phyloP scores from a whole-genome alignment of 1,140 invertebrate genomes.

The Saccostrea echinata region DNA sequence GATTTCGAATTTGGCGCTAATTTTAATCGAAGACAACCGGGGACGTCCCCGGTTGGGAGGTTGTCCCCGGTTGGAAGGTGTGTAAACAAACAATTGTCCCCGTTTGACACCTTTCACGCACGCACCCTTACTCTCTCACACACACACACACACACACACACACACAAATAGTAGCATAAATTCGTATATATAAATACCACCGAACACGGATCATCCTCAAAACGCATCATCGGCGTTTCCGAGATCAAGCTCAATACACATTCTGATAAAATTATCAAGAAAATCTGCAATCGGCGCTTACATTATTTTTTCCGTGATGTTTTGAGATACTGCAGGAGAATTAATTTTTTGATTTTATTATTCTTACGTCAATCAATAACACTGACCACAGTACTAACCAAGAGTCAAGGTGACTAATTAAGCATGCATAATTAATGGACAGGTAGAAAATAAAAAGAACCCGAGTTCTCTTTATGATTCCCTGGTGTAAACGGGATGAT shows the following conservation, averaged over 20 bases:
- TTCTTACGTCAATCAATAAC: constrained; percentile 5
- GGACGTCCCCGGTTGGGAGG: no score
- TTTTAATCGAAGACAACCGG: no score
- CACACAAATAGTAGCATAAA: no score
- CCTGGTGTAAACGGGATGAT: neutral
- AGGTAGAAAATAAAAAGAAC: constrained; percentile 7
- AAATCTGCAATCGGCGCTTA: neutral
- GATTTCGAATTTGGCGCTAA: no score
- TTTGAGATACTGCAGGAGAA: neutral
- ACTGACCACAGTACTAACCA: neutral
- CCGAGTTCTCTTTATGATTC: neutral
- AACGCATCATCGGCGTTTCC: no score
- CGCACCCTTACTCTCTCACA: no score
- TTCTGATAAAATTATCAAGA: neutral
- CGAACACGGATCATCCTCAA: no score
- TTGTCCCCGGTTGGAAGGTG: no score
- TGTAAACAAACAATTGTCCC: no score
- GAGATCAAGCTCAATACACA: neutral
- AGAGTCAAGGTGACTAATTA: constrained; percentile 22
- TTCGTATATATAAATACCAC: no score
- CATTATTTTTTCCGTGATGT: neutral
- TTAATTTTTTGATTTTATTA: neutral
- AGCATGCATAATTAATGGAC: constrained; percentile 8
- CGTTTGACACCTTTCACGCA: no score
- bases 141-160: no score